Percentiles rank a stretch among this genome's conserved stretches.
phyloP scores from a whole-genome alignment of 1,140 invertebrate species.

The Drosophila ohnishii region DNA sequence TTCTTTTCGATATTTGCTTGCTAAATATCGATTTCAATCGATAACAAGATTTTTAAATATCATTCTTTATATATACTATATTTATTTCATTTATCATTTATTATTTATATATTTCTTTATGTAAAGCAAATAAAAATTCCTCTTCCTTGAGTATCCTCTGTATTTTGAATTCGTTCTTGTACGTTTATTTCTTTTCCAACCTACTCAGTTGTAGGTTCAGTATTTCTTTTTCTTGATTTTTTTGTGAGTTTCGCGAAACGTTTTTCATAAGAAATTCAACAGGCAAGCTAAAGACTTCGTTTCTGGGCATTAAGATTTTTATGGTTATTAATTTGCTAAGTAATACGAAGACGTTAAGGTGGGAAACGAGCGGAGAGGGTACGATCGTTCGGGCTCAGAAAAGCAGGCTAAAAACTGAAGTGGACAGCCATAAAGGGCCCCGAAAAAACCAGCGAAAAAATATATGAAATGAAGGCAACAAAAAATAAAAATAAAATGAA shows the following conservation, averaged over 20 bases:
- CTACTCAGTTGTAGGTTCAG: conserved; percentile 46
- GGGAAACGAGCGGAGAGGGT: conserved; percentile 18
- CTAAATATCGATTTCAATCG: too few relatives aligned
- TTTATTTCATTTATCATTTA: not conserved
- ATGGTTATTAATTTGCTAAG: conserved; percentile 81
- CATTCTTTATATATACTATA: too few relatives aligned
- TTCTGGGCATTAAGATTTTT: conserved; percentile 80
- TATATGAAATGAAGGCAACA: conserved; percentile 5
- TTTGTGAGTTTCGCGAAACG: conserved; percentile 52
- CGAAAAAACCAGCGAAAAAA: conserved; percentile 18
- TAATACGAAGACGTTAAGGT: conserved; percentile 69
- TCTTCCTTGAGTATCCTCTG: not conserved
- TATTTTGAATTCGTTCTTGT: conserved; percentile 5
- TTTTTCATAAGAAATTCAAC: conserved; percentile 80
- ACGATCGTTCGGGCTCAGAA: conserved; percentile 30
- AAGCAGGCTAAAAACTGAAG: conserved; percentile 27
- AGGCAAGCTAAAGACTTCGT: conserved; percentile 78
- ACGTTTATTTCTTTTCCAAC: conserved; percentile 25
- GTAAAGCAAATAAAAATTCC: not conserved
- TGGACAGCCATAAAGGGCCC: conserved; percentile 28
- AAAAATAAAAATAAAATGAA: conserved; percentile 5
- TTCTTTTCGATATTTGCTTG: too few relatives aligned
- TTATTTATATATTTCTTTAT: not conserved
- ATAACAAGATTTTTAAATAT: too few relatives aligned
- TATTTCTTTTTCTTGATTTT: conserved; percentile 29